Conservation (phyloP, 2,888 invertebrate species). For the Philhelius pedissequus region DNA sequence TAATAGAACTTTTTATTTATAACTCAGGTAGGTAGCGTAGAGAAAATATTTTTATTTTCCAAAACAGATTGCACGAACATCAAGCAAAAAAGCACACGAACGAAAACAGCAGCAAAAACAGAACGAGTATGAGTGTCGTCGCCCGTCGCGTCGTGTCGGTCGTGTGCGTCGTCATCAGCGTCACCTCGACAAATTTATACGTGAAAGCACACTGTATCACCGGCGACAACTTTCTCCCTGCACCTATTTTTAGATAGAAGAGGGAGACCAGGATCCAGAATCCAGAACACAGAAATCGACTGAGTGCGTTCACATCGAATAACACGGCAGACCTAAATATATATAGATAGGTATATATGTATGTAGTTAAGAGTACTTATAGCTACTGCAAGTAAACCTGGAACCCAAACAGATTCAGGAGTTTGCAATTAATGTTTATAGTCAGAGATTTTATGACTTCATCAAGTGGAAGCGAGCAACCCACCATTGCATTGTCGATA, state of each 20-base stretch:
- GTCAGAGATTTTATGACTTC: slow-evolving; percentile 56
- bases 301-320: slow-evolving; percentile 27
- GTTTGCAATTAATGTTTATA: slow-evolving; percentile 63
- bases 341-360: too few relatives aligned
- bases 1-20: slow-evolving; percentile 68
- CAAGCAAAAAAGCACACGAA: slow-evolving; percentile 20
- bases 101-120: slow-evolving; percentile 42
- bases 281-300: neutral
- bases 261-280: neutral
- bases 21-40: slow-evolving; percentile 61
- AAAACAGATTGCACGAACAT: slow-evolving; percentile 21
- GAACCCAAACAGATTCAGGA: neutral
- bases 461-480: slow-evolving; percentile 56
- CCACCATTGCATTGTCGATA: neutral
- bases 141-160: neutral
- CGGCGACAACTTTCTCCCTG: slow-evolving; percentile 52
- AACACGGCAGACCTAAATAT: neutral
- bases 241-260: neutral
- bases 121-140: neutral
- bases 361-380: too few relatives aligned
- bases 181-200: neutral
- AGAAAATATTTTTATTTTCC: slow-evolving; percentile 55
- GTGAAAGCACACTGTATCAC: neutral
- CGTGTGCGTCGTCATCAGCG: too few relatives aligned
- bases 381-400: neutral